Evolutionary conservation across 2,797 vertebrate species (phyloP).

Genomic region (Helostoma temminkii): DNA sequence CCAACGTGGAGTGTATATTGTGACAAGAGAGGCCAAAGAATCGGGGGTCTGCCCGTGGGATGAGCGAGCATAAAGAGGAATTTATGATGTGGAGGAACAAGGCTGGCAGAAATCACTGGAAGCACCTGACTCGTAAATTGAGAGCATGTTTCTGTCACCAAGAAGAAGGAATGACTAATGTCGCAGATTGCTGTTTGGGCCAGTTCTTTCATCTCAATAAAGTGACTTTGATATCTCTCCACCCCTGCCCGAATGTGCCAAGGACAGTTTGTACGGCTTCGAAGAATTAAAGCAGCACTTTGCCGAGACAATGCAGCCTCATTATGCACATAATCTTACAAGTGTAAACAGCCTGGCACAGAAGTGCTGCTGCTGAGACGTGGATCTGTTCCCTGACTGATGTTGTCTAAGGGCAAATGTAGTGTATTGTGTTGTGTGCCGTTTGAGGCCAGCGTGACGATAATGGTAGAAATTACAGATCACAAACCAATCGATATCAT

Average conservation of each 20-base stretch:
- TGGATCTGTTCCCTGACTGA: slow-evolving; percentile 43
- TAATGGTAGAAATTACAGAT: background rate
- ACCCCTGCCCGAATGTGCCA: slow-evolving; percentile 62
- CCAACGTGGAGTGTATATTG: slow-evolving; percentile 58
- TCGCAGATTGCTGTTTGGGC: slow-evolving; percentile 61
- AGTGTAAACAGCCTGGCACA: slow-evolving; percentile 67
- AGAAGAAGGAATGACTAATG: slow-evolving; percentile 76
- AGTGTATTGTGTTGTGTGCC: background rate
- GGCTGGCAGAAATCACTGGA: slow-evolving; percentile 77
- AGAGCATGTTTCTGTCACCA: slow-evolving; percentile 77
- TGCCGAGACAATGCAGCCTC: slow-evolving; percentile 66
- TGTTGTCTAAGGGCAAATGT: slow-evolving; percentile 41
- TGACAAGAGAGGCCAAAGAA: slow-evolving; percentile 64
- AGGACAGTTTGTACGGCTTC: slow-evolving; percentile 70
- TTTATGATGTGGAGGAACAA: slow-evolving; percentile 77
- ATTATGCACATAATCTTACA: slow-evolving; percentile 69
- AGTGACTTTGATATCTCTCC: slow-evolving; percentile 70
- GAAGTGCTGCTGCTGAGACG: slow-evolving; percentile 40
- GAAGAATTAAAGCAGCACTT: slow-evolving; percentile 65
- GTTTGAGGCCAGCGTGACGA: slow-evolving; percentile 9
- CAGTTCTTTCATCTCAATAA: slow-evolving; percentile 74
- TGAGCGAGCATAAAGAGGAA: slow-evolving; percentile 77
- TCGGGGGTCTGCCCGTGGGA: slow-evolving; percentile 67
- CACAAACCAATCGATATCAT: background rate
- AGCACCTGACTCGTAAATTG: slow-evolving; percentile 81